A percentile compares a stretch with the other conserved stretches of the same genome.
Evolutionary conservation across 2,888 invertebrate species (phyloP).

Genomic region (Shargacucullia verbasci): DNA sequence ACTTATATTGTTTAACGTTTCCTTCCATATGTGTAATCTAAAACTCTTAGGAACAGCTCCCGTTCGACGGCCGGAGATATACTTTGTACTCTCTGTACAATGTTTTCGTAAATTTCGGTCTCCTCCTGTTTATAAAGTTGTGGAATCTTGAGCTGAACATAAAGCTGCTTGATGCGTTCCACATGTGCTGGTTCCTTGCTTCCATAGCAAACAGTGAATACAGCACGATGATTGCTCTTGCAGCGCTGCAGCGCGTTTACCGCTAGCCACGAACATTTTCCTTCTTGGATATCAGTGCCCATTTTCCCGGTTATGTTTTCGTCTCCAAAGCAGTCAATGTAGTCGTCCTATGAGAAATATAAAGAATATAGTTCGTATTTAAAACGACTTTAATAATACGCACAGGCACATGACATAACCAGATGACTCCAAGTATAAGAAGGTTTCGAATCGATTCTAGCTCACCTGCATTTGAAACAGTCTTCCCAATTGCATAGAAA

Average conservation of each 20-base stretch:
- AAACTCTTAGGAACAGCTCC: conserved; percentile 92
- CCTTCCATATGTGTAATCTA: conserved; percentile 91
- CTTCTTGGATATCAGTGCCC: conserved; percentile 96
- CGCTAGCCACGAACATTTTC: conserved; percentile 98
- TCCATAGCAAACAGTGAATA: conserved; percentile 93
- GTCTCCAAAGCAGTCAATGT: conserved; percentile 96
- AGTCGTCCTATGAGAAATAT: conserved; percentile 91
- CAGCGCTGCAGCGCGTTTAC: conserved; percentile 94
- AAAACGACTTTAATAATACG: no score
- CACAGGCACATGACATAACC: no score
- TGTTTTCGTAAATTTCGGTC: conserved; percentile 91
- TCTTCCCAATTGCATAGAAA: conserved; percentile 95
- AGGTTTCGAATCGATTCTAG: no score
- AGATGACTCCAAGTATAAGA: no score
- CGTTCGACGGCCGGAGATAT: conserved; percentile 81
- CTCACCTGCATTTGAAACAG: conserved; percentile 96
- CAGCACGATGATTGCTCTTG: conserved; percentile 88
- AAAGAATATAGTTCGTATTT: no score
- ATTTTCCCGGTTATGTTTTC: conserved; percentile 94
- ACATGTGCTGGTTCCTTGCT: conserved; percentile 90
- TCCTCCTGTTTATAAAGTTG: conserved; percentile 92
- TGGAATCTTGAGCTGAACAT: conserved; percentile 91
- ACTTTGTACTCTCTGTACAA: conserved; percentile 74
- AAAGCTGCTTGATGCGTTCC: conserved; percentile 76
- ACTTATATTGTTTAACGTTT: conserved; percentile 26